Percentiles rank a stretch among this genome's conserved stretches.
Conservation (phyloP, 1,140 invertebrate genomes). For the Phymastichus coffea region DNA sequence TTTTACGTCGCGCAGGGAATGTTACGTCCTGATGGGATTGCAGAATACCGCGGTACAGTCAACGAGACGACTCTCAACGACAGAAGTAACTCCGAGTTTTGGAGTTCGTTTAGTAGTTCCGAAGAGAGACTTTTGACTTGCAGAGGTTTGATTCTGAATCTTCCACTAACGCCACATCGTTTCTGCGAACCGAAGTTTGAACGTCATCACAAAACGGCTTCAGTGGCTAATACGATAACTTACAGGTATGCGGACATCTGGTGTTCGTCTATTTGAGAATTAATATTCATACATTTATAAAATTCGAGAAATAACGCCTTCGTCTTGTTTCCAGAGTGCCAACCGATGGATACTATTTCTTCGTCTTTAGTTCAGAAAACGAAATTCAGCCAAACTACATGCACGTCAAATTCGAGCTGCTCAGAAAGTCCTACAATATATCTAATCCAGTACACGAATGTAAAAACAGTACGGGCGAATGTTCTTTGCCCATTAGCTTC, state of each 20-base stretch:
- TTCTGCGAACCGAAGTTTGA: conserved; percentile 56
- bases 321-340: conserved; percentile 60
- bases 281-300: conserved; percentile 2
- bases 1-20: conserved; percentile 29
- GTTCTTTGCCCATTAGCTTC: conserved; percentile 66
- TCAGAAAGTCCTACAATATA: conserved; percentile 70
- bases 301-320: background rate
- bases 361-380: conserved; percentile 80
- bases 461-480: conserved; percentile 63
- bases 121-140: conserved; percentile 75
- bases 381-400: conserved; percentile 72
- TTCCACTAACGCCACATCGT: conserved; percentile 66
- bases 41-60: conserved; percentile 61
- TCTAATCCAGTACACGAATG: conserved; percentile 60
- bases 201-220: conserved; percentile 51
- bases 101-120: conserved; percentile 76
- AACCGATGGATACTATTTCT: conserved; percentile 76
- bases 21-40: conserved; percentile 62
- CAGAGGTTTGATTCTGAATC: conserved; percentile 69
- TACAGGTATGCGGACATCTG: conserved; percentile 57
- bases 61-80: conserved; percentile 66
- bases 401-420: conserved; percentile 65
- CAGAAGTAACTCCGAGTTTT: conserved; percentile 73
- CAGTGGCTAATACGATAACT: conserved; percentile 64
- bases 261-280: background rate